Conservation (phyloP, 2,888 invertebrate genomes). For the Sphaeridia pumilis region DNA sequence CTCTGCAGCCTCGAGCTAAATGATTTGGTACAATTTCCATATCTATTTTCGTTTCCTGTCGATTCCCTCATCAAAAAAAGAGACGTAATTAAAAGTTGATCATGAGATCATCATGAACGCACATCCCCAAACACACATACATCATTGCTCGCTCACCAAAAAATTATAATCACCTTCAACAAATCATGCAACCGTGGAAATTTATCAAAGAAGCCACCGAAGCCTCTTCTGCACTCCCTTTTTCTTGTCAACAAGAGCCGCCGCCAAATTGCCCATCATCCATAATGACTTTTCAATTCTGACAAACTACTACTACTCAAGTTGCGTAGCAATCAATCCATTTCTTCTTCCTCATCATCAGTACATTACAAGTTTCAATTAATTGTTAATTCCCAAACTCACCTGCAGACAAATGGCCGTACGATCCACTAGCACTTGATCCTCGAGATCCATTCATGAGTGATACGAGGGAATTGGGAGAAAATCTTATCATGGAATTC, state of each 20-base stretch:
- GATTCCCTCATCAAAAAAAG: no score
- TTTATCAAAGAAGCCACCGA: slow-evolving; percentile 16
- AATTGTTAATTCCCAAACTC: no score
- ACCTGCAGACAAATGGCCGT: slow-evolving; percentile 92
- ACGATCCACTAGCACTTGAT: slow-evolving; percentile 77
- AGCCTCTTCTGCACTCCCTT: slow-evolving; percentile 4
- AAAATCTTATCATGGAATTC: slow-evolving; percentile 89
- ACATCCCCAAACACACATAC: no score
- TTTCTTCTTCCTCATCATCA: neutral
- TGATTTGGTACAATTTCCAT: no score
- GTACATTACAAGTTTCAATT: neutral
- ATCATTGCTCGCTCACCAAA: neutral
- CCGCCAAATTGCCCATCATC: slow-evolving; percentile 19
- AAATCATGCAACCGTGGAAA: slow-evolving; percentile 26
- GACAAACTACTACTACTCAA: slow-evolving; percentile 8
- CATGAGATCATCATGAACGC: no score
- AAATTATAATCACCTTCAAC: neutral
- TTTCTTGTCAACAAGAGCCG: slow-evolving; percentile 16
- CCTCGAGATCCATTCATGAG: slow-evolving; percentile 72
- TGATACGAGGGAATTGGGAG: slow-evolving; percentile 78
- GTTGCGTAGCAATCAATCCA: neutral
- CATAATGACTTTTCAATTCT: slow-evolving; percentile 12
- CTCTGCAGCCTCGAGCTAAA: no score
- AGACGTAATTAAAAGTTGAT: no score
- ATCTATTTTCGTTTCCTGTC: no score